Evolutionary conservation across 2,797 vertebrate genomes (phyloP), one percentile per base, ranked within the genome.

Genomic region (Rhynchotus rufescens): DNA sequence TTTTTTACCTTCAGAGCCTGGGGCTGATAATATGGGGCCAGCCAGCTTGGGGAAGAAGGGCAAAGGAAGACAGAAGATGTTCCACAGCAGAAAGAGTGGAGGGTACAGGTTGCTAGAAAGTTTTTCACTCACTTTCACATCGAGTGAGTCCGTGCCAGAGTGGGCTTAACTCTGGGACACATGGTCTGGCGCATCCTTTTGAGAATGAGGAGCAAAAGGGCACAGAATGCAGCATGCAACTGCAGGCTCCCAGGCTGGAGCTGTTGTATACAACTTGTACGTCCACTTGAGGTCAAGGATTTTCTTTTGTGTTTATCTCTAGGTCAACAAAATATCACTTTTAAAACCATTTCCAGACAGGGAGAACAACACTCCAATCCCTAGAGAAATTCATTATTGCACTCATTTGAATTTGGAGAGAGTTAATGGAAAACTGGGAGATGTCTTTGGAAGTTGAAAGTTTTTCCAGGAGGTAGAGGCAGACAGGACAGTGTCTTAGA

Each of bases 301-400:
- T 87, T 88, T 75, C 51, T 80, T 84, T 74, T 49, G 44, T 52
- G 32, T 76, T 85, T 67, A 85, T 85, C 90, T 81, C 30, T 62
- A 72, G 62, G 67, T 88, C 51, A 84, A 49, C 62, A 81, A 79
- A 84, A 83, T 36, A 69, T 0, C 32, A 17, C n/a, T 40, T 88
- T 80, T 75, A 78, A 94, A 90, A 62, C 15, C n/a, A 28, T 56
- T 87, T 34, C 71, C 62, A 76, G 44, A 21, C 60, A 73, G 26
- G 28, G 34, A 90, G 26, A 12, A 66, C 36, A 80, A 19, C 8
- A 17, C 4, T 49, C 68, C 19, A 20, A 20, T 45, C 26, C 61
- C 40, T 22, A 13, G 60, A 83, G 19, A 85, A 85, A 89, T 34
- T 44, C 0, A 36, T 85, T 80, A 30, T 56, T 75, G 62, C 59